phyloP scores from a whole-genome alignment of 2,113 vertebrate genomes.

The Pyxicephalus adspersus region DNA sequence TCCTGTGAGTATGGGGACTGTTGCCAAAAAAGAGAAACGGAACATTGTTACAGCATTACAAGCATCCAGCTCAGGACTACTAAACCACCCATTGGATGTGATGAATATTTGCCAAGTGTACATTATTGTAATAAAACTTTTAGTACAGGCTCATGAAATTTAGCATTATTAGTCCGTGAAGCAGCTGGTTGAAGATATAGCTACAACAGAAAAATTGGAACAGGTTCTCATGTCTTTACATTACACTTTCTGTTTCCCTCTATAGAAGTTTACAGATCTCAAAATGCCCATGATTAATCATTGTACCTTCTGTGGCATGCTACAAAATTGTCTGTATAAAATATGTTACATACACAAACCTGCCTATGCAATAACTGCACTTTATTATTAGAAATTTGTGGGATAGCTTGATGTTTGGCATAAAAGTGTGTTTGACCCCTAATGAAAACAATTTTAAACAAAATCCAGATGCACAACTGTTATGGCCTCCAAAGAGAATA shows the following conservation, averaged over 20 bases:
- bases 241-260: neutral
- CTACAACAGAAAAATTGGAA: neutral
- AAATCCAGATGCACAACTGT: too few relatives aligned
- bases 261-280: too few relatives aligned
- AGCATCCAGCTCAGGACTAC: neutral
- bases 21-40: conserved; percentile 27
- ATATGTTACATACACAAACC: too few relatives aligned
- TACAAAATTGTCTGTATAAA: too few relatives aligned
- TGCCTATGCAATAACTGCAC: too few relatives aligned
- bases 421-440: too few relatives aligned
- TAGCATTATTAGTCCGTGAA: neutral
- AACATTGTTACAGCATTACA: conserved; percentile 16
- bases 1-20: neutral
- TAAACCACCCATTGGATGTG: conserved; percentile 6
- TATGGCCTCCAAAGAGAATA: too few relatives aligned
- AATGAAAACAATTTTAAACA: too few relatives aligned
- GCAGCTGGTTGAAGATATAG: conserved; percentile 21
- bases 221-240: conserved; percentile 4
- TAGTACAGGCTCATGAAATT: conserved; percentile 5
- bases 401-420: too few relatives aligned
- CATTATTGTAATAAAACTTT: conserved; percentile 27
- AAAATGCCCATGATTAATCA: too few relatives aligned
- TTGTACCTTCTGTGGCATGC: too few relatives aligned
- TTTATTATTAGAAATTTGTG: too few relatives aligned
- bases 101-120: conserved; percentile 28